Base-by-base conservation (phyloP, 2,113 vertebrate species). In the Anarrhichthys ocellatus region DNA sequence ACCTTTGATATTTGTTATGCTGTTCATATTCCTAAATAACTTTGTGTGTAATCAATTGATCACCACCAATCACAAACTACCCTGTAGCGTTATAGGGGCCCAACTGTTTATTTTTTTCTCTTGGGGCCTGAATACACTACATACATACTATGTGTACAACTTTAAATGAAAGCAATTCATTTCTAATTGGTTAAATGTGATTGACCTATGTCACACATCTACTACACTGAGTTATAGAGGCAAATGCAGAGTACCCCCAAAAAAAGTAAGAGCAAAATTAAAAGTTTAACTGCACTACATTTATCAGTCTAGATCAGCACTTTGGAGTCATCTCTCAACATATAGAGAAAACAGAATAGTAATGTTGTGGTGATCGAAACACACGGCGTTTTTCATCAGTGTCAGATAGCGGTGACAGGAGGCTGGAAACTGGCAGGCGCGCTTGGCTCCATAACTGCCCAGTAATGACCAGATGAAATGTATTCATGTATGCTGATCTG, bases 371-470 rank as follows among this genome's bases (percentile, higher is more conserved):
- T 65, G 84, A 87, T 89, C 42, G 64, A 87, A 91, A 88, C 81
- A 29, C 50, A 42, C 89, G 83, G 88, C 71, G 85, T 81, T 92
- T 92, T 90, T 89, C 91, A 89, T 92, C 80, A 86, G 87, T 83
- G 86, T 91, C 91, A 89, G 91, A 91, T 76, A 88, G 70, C 46
- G 52, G 81, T 74, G 90, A 93, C 91, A 78, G 85, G 83, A 89
- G 67, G 71, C 76, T 92, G 91, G 93, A 92, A 94, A 91, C 80
- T 90, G 90, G 87, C 85, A 48, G 71, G 85, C 80, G 65, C 24
- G 29, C 32, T 78, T 86, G 88, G 87, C 87, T 90, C 81, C 75
- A 82, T 65, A 59, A 81, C 84, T 73, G 70, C 72, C 71, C 61
- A 65, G 62, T 91, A 91, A 91, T 73, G 82, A 88, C 73, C 81